Base-by-base conservation (phyloP, 2,888 invertebrate genomes). In the Agrotis segetum region DNA sequence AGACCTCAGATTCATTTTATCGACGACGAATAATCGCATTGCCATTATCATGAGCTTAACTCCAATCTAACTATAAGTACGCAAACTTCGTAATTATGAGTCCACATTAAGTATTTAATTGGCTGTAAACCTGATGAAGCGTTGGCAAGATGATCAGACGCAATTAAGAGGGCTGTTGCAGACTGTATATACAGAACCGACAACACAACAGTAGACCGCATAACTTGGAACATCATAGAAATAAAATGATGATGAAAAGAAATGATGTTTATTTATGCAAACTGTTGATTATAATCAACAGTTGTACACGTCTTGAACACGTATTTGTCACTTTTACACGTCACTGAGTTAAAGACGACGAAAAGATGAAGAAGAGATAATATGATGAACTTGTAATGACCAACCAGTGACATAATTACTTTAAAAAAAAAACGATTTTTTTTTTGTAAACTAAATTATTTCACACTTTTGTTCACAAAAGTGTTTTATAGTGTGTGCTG, bases 401-500 rank as follows among this genome's bases (percentile, higher is more conserved):
- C 3, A 56, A 3, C 29, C n/a, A 56, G n/a, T 24, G 19, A 34
- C n/a, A 5, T 40, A 21, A 24, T n/a, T n/a, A n/a, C n/a, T 3
- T 17, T 1, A 21, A 21, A 34, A 34, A 34, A 34, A 34, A 2
- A 4, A 0, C 3, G 0, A 9, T 40, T 11, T 40, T 40, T 3
- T 29, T 29, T 29, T 29, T 29, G 3, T 29, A 29, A 29, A 24
- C 17, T 0, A 24, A 46, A 50, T 19, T 16, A 49, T 29, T 44
- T 49, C 13, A 46, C n/a, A 34, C 13, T 52, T 64, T 14, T 47
- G 49, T 73, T 53, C 53, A 61, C 56, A 67, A 58, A 66, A 75
- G 50, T 80, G 21, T 64, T 76, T 77, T 47, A 40, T 40, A 81
- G 65, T 64, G 69, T 58, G 65, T 62, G 67, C 65, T 74, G 72